Evolutionary conservation across 2,113 vertebrate genomes (phyloP), one percentile per base, ranked within the genome.

Genomic region (Phocoena sinus): DNA sequence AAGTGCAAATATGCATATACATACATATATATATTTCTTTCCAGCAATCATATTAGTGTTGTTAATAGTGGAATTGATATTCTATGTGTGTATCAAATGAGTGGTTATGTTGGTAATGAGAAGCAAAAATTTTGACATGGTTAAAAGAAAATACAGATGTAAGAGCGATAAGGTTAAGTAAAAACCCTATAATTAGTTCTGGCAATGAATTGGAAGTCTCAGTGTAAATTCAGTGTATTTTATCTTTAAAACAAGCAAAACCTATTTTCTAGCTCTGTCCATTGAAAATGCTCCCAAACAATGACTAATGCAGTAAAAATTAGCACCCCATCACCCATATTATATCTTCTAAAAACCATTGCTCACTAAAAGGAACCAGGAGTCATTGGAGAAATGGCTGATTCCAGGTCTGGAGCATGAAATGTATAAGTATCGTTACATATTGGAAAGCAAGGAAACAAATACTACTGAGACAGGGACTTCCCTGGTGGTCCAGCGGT

Each of bases 231-330:
- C 58, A 14, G 26, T 58, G 60, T 23, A 44, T 68, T 89, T 94
- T 80, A 41, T 38, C 81, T 94, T 94, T 65, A 79, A 91, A 68
- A 96, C n/a, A 77, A 84, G 58, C 60, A 93, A 95, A 93, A 76
- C 73, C 1, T 85, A 70, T 41, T 88, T 89, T 70, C 65, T 89
- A 89, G 23, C 23, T 86, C 13, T 89, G 26, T 62, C 60, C 44
- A 65, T 50, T 82, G 28, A 85, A 76, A 97, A 60, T 85, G 18
- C 1, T 38, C 60, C 44, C 2, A 87, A 53, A 83, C 10, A 89
- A 89, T 85, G 60, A 92, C 36, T 60, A 60, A 71, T 2, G 25
- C 23, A 41, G 50, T 50, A 88, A 94, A 90, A 76, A 44, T 36
- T 7, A 90, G n/a, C 26, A 92, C 79, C 44, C 14, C 36, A 65